Conservation (phyloP, 1,140 invertebrate species). For the Eumeta japonica region DNA sequence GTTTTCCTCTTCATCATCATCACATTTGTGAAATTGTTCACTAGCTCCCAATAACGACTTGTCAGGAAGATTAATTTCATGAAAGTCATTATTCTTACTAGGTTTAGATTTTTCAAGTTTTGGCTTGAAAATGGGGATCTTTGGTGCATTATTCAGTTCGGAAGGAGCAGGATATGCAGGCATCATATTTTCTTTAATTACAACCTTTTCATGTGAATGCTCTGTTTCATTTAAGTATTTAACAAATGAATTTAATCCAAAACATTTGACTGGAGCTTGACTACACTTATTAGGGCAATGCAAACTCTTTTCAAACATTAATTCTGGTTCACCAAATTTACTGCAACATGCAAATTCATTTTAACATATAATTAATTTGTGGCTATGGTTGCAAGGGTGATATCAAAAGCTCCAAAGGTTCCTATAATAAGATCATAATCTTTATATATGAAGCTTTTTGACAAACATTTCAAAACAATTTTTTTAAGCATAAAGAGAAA, state of each 20-base stretch:
- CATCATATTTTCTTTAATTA: constrained; percentile 18
- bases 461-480: too few species aligned
- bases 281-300: too few species aligned
- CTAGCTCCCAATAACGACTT: too few species aligned
- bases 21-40: neutral
- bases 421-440: too few species aligned
- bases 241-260: constrained; percentile 10
- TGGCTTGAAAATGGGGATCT: constrained; percentile 17
- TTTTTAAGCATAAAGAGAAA: too few species aligned
- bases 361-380: neutral
- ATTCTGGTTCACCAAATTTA: constrained; percentile 21
- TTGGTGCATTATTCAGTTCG: constrained; percentile 14
- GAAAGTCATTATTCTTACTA: constrained; percentile 7
- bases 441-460: too few species aligned
- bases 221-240: constrained; percentile 6
- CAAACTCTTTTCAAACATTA: constrained; percentile 25
- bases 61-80: constrained; percentile 16
- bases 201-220: too few species aligned
- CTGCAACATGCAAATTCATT: constrained; percentile 20
- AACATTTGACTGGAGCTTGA: too few species aligned
- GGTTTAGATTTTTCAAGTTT: constrained; percentile 16
- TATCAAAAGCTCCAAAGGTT: too few species aligned
- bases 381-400: too few species aligned
- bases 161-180: too few species aligned
- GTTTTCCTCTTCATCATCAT: constrained; percentile 27